These are phyloP conservation scores for Drosophila suboccidentalis DNA, from an alignment of 2,888 invertebrate species.

Conservation along the genomic window DNA sequence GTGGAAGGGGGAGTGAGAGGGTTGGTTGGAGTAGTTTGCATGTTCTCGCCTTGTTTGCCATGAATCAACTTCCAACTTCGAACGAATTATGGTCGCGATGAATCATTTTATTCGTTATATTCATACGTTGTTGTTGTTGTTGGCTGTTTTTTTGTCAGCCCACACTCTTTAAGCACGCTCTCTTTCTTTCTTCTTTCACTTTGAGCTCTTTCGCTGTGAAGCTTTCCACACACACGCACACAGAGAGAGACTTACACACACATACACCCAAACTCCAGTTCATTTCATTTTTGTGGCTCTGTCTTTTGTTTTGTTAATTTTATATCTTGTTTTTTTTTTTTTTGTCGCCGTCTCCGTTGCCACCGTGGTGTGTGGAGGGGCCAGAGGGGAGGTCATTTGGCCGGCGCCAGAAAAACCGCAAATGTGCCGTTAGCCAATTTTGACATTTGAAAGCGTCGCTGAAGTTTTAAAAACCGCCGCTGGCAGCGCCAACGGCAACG, in stretches of 20 bases:
- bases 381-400: constrained; percentile 28
- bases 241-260: constrained; percentile 24
- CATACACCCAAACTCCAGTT: constrained; percentile 43
- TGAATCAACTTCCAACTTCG: constrained; percentile 77
- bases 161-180: constrained; percentile 46
- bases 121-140: neutral
- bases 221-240: constrained; percentile 41
- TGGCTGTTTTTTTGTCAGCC: constrained; percentile 26
- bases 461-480: constrained; percentile 32
- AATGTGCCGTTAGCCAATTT: constrained; percentile 64
- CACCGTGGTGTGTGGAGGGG: neutral
- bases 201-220: constrained; percentile 26
- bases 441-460: constrained; percentile 61
- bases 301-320: constrained; percentile 69
- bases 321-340: constrained; percentile 37
- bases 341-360: constrained; percentile 17
- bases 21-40: constrained; percentile 48
- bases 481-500: neutral
- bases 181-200: constrained; percentile 48
- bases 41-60: constrained; percentile 65
- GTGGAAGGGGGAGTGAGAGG: constrained; percentile 2
- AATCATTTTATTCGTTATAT: constrained; percentile 53
- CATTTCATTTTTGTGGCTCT: constrained; percentile 42
- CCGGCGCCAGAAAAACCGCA: constrained; percentile 58
- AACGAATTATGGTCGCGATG: constrained; percentile 67